Conservation (phyloP, 2,797 vertebrate species). For the Poeciliopsis turneri region DNA sequence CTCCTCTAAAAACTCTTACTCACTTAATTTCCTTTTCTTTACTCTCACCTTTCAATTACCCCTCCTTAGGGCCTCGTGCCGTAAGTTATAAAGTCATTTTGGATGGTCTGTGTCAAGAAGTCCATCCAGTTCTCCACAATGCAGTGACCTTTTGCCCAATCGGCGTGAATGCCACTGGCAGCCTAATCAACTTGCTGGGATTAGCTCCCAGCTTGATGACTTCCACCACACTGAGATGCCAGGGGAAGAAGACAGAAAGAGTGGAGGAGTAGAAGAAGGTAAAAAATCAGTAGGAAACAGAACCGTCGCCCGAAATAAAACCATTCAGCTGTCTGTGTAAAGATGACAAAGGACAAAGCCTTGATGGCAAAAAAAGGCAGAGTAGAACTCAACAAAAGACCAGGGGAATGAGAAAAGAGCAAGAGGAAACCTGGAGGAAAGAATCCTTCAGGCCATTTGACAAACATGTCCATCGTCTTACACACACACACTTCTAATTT, state of each 20-base stretch:
- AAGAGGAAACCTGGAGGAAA: slow-evolving; percentile 62
- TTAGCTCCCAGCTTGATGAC: slow-evolving; percentile 77
- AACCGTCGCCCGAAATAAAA: slow-evolving; percentile 71
- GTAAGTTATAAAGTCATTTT: slow-evolving; percentile 75
- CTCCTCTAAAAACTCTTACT: slow-evolving; percentile 51
- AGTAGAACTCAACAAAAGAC: slow-evolving; percentile 68
- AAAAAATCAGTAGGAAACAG: slow-evolving; percentile 65
- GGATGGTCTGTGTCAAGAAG: slow-evolving; percentile 75
- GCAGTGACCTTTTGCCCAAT: slow-evolving; percentile 73
- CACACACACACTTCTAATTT: slow-evolving; percentile 28
- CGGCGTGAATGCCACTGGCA: slow-evolving; percentile 74
- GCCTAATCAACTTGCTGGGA: slow-evolving; percentile 79
- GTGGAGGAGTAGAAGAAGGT: slow-evolving; percentile 42
- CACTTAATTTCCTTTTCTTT: slow-evolving; percentile 70
- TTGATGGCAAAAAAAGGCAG: slow-evolving; percentile 69
- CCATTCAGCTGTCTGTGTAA: slow-evolving; percentile 52
- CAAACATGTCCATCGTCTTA: slow-evolving; percentile 72
- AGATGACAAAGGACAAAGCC: slow-evolving; percentile 68
- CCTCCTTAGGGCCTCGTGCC: slow-evolving; percentile 70
- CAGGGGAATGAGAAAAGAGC: slow-evolving; percentile 51
- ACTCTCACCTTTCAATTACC: slow-evolving; percentile 75
- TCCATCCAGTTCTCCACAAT: slow-evolving; percentile 74
- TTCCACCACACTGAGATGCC: slow-evolving; percentile 67
- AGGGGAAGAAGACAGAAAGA: slow-evolving; percentile 55
- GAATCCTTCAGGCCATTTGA: slow-evolving; percentile 69